Base-by-base conservation (phyloP, 2,797 vertebrate genomes). In the Mormyrops boulengeri region DNA sequence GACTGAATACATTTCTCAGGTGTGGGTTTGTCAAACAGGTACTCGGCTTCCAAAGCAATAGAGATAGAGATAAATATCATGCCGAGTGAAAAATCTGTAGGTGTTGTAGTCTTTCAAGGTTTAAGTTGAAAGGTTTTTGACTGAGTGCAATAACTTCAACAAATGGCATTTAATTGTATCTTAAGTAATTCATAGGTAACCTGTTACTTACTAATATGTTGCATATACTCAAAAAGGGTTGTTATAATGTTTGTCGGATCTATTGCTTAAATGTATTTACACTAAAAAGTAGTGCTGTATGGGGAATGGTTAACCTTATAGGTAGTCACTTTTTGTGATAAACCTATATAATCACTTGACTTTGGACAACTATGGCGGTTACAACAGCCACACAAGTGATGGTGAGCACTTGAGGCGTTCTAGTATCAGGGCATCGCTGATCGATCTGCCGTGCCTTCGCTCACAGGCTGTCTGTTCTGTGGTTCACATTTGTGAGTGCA, bases 141-240 rank as follows among this genome's bases (percentile, higher is more conserved):
- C 85, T 73, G 30, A 41, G 60, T 89, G 89, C 84, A 87, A 57
- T 89, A 73, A 66, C n/a, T 86, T 38, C 60, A 73, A 73, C 19
- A 85, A 89, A 85, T 22, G 14, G 62, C 50, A 87, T 53, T 50
- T 19, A 50, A 12, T 66, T 69, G 44, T 49, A 62, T 62, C 77
- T 26, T 19, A 86, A 38, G 57, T 38, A 14, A 86, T 86, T 34
- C 55, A 89, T 85, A 41, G 50, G 6, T 50, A 50, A 26, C n/a
- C 49, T 87, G 44, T 30, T 30, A 30, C 44, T 73, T 88, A 66
- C 38, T 88, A 62, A 84, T 55, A 73, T 47, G 7, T 55, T 84
- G 4, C 53, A 41, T 87, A 87, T 87, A 38, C 19, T 87, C 52
- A 87, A 62, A 87, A 57, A 9, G 22, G 38, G 26, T 30, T 88